Evolutionary conservation across 1,140 invertebrate species (phyloP).

Genomic region (Megalopta genalis): DNA sequence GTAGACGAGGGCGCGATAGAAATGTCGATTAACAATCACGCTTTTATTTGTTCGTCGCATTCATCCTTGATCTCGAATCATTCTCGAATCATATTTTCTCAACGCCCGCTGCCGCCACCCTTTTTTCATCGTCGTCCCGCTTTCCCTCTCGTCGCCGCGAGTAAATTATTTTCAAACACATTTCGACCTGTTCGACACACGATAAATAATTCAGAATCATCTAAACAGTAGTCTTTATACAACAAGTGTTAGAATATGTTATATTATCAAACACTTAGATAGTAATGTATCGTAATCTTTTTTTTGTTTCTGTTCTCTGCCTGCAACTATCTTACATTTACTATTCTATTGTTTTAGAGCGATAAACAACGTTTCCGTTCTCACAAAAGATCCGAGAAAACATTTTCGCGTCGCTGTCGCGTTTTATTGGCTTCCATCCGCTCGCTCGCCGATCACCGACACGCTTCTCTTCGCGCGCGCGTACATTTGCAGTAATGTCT

Average conservation of each 20-base stretch:
- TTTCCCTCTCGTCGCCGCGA: constrained; percentile 18
- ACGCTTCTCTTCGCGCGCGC: constrained; percentile 11
- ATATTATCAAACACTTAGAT: constrained; percentile 63
- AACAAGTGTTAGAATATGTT: constrained; percentile 61
- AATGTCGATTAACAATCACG: constrained; percentile 37
- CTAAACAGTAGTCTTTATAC: constrained; percentile 60
- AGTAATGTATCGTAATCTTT: constrained; percentile 43
- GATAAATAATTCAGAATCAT: constrained; percentile 59
- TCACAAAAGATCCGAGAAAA: constrained; percentile 46
- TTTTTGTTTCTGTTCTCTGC: constrained; percentile 42
- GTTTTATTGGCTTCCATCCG: constrained; percentile 6
- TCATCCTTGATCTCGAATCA: no score
- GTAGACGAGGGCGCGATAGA: constrained; percentile 8
- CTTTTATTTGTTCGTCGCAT: constrained; percentile 5
- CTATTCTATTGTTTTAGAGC: constrained; percentile 53
- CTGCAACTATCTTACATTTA: constrained; percentile 60
- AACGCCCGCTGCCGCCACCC: no score
- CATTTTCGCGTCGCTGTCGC: constrained; percentile 23
- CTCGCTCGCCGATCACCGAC: constrained; percentile 28
- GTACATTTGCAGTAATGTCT: no score
- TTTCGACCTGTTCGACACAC: constrained; percentile 39
- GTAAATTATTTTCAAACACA: constrained; percentile 52
- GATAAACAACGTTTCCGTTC: constrained; percentile 49
- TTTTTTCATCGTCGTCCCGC: no score
- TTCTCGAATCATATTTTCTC: no score